Percentiles rank a stretch among this genome's conserved stretches.
phyloP scores from a whole-genome alignment of 2,113 vertebrate genomes.

The Zosterops japonicus region DNA sequence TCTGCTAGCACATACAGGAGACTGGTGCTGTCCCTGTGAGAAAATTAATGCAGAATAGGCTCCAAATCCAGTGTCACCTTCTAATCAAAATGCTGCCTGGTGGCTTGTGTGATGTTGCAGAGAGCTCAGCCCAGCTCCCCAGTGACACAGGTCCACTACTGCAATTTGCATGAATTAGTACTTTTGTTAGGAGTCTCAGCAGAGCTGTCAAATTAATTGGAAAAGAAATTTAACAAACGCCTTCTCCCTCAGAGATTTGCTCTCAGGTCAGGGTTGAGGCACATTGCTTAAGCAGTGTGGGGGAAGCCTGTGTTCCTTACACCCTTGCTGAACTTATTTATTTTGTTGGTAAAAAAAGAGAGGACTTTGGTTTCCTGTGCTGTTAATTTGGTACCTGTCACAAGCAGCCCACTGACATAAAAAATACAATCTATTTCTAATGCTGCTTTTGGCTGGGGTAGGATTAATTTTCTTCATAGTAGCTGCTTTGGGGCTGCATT shows the following conservation, averaged over 20 bases:
- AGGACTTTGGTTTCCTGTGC: background rate
- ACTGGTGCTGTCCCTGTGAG: background rate
- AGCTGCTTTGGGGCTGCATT: background rate
- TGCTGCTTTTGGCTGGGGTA: background rate
- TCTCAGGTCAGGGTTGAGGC: background rate
- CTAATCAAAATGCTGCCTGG: constrained; percentile 14
- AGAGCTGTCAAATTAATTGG: constrained; percentile 58
- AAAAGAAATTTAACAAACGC: constrained; percentile 51
- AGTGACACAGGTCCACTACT: background rate
- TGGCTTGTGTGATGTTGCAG: background rate
- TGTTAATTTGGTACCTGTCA: background rate
- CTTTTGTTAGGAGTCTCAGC: constrained; percentile 31
- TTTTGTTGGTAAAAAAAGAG: background rate
- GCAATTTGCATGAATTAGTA: constrained; percentile 57
- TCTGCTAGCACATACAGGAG: background rate
- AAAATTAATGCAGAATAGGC: background rate
- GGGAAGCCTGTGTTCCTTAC: background rate
- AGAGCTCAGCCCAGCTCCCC: constrained; percentile 1
- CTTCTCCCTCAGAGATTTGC: background rate
- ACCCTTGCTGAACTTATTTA: background rate
- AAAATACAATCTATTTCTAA: background rate
- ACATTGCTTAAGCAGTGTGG: background rate
- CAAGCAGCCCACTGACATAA: background rate
- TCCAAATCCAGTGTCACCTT: background rate
- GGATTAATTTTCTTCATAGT: background rate